phyloP scores from a whole-genome alignment of 2,797 vertebrate genomes.

The Sebastes nivosus region DNA sequence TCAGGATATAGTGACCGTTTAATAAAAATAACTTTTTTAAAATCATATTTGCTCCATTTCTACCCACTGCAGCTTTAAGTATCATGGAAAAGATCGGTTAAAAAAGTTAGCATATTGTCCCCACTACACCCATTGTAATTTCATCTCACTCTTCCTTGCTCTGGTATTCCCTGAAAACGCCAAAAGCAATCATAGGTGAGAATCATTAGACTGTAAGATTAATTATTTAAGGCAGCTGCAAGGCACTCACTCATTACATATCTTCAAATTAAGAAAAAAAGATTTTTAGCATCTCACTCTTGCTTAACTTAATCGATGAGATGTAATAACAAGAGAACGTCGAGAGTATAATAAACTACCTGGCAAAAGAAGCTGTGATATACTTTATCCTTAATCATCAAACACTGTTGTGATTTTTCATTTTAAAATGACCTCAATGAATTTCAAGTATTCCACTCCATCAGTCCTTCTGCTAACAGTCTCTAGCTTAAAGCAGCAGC shows the following conservation, averaged over 20 bases:
- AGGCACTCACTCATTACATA: slow-evolving; percentile 12
- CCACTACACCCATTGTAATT: not conserved
- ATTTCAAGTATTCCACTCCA: slow-evolving; percentile 29
- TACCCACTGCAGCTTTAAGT: no score
- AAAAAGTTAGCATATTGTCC: not conserved
- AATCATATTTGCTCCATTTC: no score
- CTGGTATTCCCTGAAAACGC: slow-evolving; percentile 9
- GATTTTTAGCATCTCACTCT: not conserved
- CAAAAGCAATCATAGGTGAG: not conserved
- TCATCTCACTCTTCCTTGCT: not conserved
- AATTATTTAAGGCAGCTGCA: slow-evolving; percentile 6
- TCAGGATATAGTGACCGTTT: no score
- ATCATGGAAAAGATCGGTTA: not conserved
- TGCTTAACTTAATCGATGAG: not conserved
- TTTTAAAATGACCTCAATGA: slow-evolving; percentile 33
- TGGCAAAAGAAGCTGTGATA: not conserved
- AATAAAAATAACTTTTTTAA: rapidly evolving
- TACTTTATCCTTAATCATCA: not conserved
- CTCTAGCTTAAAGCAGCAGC: slow-evolving; percentile 17
- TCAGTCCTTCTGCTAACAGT: slow-evolving; percentile 4
- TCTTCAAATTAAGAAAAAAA: not conserved
- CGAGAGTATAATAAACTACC: not conserved
- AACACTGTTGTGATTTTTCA: not conserved
- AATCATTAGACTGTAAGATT: slow-evolving; percentile 26
- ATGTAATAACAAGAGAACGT: not conserved